Evolutionary conservation across 2,797 vertebrate species (phyloP).

Genomic region (Chiropotes sagulatus): DNA sequence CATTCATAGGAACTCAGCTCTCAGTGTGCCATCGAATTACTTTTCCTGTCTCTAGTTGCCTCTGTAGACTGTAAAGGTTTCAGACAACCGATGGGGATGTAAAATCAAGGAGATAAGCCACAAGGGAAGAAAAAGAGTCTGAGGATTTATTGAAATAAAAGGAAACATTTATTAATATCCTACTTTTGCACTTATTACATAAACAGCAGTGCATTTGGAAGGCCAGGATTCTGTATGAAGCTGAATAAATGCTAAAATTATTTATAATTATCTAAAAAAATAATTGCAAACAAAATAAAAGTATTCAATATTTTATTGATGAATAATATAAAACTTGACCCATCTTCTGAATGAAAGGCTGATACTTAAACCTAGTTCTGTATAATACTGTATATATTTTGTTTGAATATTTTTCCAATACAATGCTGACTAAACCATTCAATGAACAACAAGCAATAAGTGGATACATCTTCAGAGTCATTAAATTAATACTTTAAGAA

Average conservation of each 20-base stretch:
- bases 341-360: not conserved
- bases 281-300: not conserved
- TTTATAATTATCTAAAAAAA: not conserved
- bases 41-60: not conserved
- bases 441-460: not conserved
- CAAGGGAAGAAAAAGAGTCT: not conserved
- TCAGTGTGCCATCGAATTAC: not conserved
- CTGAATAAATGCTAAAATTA: not conserved
- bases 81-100: not conserved
- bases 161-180: not conserved
- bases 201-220: not conserved
- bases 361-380: not conserved
- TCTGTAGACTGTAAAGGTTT: accelerated
- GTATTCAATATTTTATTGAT: not conserved
- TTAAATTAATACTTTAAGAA: not conserved
- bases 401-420: not conserved
- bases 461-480: not conserved
- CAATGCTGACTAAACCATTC: not conserved
- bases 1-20: not conserved
- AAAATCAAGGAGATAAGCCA: not conserved
- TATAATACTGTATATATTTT: not conserved
- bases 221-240: not conserved
- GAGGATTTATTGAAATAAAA: not conserved
- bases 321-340: not conserved
- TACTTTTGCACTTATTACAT: not conserved